Percentiles rank a stretch among this genome's conserved stretches.
phyloP scores from a whole-genome alignment of 2,888 invertebrate species.

The Pachydiplax longipennis region DNA sequence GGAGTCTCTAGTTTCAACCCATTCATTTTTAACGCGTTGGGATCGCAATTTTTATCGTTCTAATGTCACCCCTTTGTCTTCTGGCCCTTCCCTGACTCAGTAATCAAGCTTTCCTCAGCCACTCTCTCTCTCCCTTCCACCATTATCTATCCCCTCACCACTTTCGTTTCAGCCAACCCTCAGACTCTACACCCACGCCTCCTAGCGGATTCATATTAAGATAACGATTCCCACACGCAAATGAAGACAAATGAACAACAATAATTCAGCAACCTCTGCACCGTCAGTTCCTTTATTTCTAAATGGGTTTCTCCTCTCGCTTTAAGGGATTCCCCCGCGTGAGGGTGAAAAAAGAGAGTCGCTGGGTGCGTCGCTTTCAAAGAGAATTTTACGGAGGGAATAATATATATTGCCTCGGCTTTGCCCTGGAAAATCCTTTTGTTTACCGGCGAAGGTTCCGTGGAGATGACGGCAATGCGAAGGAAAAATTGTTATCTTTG shows the following conservation, averaged over 20 bases:
- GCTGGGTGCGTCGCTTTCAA: background rate
- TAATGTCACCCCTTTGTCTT: background rate
- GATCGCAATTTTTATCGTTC: background rate
- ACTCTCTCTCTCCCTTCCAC: background rate
- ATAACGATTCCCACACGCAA: background rate
- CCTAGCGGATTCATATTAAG: background rate
- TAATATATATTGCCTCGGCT: background rate
- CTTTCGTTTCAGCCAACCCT: background rate
- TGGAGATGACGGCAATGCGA: background rate
- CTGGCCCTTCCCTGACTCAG: background rate
- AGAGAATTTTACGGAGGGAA: background rate
- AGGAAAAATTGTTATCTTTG: conserved; percentile 16
- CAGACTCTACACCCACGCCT: background rate
- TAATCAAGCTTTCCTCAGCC: background rate
- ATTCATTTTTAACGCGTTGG: too few relatives aligned
- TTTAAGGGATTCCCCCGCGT: background rate
- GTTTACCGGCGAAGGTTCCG: background rate
- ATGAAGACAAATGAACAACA: background rate
- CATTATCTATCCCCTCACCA: background rate
- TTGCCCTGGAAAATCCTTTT: background rate
- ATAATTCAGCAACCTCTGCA: conserved; percentile 12
- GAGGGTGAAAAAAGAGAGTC: background rate
- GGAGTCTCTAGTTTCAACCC: too few relatives aligned
- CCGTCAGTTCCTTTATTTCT: background rate
- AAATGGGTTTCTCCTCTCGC: background rate